phyloP scores from a whole-genome alignment of 2,888 invertebrate genomes.

The Busseola fusca region DNA sequence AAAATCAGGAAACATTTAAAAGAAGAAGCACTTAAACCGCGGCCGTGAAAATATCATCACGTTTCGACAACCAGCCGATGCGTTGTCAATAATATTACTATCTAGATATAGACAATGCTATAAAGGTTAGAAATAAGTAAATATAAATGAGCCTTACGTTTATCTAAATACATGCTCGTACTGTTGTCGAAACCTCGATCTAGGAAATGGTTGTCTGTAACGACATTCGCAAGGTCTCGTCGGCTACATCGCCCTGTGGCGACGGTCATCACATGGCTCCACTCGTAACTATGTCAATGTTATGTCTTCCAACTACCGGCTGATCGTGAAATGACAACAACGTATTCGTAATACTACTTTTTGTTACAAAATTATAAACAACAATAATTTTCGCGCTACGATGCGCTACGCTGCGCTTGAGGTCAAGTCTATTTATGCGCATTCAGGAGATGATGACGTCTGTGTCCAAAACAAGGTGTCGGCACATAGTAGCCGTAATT shows the following conservation, averaged over 20 bases:
- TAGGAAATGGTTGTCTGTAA: conserved; percentile 72
- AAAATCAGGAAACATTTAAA: conserved; percentile 70
- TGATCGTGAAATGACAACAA: conserved; percentile 75
- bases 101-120: conserved; percentile 44
- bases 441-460: conserved; percentile 64
- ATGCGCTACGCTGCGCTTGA: conserved; percentile 84
- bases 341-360: conserved; percentile 79
- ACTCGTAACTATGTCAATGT: conserved; percentile 85
- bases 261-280: conserved; percentile 64
- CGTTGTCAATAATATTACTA: conserved; percentile 64
- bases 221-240: conserved; percentile 69
- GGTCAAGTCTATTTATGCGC: conserved; percentile 78
- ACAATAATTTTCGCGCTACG: conserved; percentile 85
- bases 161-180: conserved; percentile 41
- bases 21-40: conserved; percentile 74
- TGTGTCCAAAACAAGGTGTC: conserved; percentile 40
- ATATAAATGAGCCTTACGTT: conserved; percentile 47
- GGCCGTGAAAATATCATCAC: conserved; percentile 75
- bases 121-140: conserved; percentile 37
- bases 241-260: conserved; percentile 66
- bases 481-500: conserved; percentile 1
- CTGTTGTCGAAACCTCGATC: conserved; percentile 60
- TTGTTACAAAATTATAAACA: conserved; percentile 76
- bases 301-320: conserved; percentile 74
- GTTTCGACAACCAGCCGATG: conserved; percentile 66